Conservation (phyloP, 2,797 vertebrate species). For the Cercopithecus petaurista region DNA sequence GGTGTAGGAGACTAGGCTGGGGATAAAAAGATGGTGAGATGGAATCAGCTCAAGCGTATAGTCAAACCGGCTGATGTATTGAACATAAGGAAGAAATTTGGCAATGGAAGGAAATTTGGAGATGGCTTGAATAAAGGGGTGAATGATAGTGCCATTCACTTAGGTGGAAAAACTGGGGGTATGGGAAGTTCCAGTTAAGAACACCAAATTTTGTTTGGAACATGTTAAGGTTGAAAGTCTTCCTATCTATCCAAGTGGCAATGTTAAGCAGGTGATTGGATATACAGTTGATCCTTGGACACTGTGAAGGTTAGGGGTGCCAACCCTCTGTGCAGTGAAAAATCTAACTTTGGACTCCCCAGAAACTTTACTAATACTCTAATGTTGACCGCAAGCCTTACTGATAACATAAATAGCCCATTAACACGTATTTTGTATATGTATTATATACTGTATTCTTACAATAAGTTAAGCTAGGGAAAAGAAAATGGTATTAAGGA, state of each 20-base stretch:
- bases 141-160: neutral
- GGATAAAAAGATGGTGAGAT: neutral
- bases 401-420: neutral
- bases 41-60: neutral
- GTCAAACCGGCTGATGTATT: neutral
- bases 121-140: neutral
- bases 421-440: neutral
- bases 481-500: neutral
- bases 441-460: neutral
- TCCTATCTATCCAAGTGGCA: neutral
- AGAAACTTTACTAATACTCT: neutral
- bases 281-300: neutral
- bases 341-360: neutral
- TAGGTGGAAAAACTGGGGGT: neutral
- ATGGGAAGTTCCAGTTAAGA: neutral
- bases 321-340: neutral
- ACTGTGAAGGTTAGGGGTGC: rapidly evolving
- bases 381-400: neutral
- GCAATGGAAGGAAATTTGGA: neutral
- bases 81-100: neutral
- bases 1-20: neutral
- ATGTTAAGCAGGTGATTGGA: neutral
- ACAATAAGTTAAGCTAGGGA: neutral
- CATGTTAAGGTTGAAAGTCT: neutral
- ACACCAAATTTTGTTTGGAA: neutral